These are phyloP conservation scores for Poliocrania exsul DNA, from an alignment of 2,797 vertebrate genomes.

Conservation along the genomic window DNA sequence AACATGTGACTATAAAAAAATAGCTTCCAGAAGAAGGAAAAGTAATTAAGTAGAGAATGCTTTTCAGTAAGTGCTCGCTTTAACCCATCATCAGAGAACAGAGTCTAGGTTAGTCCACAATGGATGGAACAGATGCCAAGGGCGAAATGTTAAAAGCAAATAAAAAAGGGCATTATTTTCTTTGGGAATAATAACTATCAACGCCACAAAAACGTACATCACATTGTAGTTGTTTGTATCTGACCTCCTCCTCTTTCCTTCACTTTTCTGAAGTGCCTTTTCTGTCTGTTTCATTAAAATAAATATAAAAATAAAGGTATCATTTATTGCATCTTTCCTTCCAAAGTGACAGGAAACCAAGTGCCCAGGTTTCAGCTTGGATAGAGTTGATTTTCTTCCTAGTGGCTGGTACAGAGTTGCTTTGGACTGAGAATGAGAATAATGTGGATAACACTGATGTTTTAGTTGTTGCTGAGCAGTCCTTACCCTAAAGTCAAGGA, in stretches of 20 bases:
- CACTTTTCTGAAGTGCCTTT: constrained; percentile 49
- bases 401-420: background rate
- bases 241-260: constrained; percentile 47
- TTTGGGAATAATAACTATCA: constrained; percentile 73
- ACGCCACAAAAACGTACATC: constrained; percentile 66
- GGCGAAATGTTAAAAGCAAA: constrained; percentile 82
- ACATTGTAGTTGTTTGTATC: constrained; percentile 63
- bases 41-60: constrained; percentile 85
- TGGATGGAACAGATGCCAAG: constrained; percentile 83
- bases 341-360: background rate
- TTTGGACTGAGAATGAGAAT: background rate
- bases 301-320: constrained; percentile 46
- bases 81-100: constrained; percentile 80
- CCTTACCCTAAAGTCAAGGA: background rate
- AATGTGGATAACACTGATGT: background rate
- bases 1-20: constrained; percentile 85
- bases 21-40: constrained; percentile 85
- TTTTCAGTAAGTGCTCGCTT: constrained; percentile 82
- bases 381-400: background rate
- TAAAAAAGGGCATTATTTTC: constrained; percentile 78
- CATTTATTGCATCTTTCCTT: constrained; percentile 26
- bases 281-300: constrained; percentile 38
- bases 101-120: constrained; percentile 76
- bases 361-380: background rate
- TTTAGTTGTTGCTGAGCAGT: background rate